Conservation (phyloP, 1,140 invertebrate genomes). For the Drosophila orena region DNA sequence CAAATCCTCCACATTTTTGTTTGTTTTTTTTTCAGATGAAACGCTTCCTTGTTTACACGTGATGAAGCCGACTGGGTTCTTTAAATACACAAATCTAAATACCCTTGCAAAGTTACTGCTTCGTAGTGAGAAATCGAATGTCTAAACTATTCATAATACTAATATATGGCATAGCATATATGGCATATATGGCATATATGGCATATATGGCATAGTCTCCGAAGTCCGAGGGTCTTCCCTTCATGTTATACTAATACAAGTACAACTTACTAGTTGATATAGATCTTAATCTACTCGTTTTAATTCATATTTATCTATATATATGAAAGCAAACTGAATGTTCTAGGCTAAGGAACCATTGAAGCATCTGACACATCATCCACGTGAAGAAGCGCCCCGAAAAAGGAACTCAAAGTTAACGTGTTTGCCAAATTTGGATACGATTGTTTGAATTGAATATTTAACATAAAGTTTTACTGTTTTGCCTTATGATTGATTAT, state of each 20-base stretch:
- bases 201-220: no score
- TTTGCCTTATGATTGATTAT: slow-evolving; percentile 5
- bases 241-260: slow-evolving; percentile 32
- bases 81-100: not conserved
- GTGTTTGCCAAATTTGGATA: slow-evolving; percentile 48
- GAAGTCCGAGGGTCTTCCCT: slow-evolving; percentile 8
- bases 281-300: slow-evolving; percentile 17
- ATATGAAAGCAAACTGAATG: not conserved
- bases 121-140: no score
- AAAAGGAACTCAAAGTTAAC: slow-evolving; percentile 31
- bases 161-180: no score
- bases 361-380: not conserved
- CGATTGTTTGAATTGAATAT: slow-evolving; percentile 5
- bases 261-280: slow-evolving; percentile 36
- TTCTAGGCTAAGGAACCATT: slow-evolving; percentile 15
- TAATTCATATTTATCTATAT: slow-evolving; percentile 24
- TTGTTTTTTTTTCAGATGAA: not conserved
- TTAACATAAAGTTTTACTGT: not conserved
- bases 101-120: slow-evolving; percentile 7
- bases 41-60: not conserved
- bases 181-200: no score
- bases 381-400: slow-evolving; percentile 5
- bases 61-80: not conserved
- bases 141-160: not conserved
- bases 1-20: not conserved